These are phyloP conservation scores for Equus quagga DNA, from an alignment of 2,113 vertebrate genomes.

Conservation along the genomic window DNA sequence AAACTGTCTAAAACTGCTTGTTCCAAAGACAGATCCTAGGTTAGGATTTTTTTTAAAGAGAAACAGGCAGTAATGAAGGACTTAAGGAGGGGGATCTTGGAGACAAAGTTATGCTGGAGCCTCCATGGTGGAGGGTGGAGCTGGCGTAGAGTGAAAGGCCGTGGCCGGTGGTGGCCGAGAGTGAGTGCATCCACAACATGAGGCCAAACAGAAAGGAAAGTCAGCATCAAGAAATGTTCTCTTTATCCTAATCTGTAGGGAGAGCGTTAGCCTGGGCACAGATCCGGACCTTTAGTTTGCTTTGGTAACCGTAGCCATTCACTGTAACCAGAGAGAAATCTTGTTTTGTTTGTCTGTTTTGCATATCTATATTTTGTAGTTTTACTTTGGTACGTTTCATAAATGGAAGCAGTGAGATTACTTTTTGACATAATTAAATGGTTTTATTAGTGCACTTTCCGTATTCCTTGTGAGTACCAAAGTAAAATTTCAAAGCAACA, in stretches of 20 bases:
- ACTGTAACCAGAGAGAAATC: background rate
- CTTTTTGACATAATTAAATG: background rate
- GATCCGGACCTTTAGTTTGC: conserved; percentile 6
- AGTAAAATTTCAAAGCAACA: conserved; percentile 26
- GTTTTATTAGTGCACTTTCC: conserved; percentile 30
- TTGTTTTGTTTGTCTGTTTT: conserved; percentile 21
- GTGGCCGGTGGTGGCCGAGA: background rate
- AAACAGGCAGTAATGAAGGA: background rate
- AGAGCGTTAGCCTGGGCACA: background rate
- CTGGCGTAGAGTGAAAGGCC: background rate
- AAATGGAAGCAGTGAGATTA: background rate
- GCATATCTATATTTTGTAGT: conserved; percentile 21
- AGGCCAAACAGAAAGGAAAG: background rate
- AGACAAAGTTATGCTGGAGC: background rate
- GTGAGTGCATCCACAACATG: background rate
- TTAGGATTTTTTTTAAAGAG: background rate
- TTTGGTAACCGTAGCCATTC: conserved; percentile 1
- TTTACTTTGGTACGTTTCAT: conserved; percentile 40
- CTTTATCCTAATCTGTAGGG: background rate
- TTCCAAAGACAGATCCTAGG: background rate
- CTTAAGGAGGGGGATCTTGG: background rate
- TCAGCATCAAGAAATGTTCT: background rate
- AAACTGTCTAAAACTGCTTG: background rate
- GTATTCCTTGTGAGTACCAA: conserved; percentile 5
- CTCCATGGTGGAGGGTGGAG: background rate